Percentiles rank a stretch among this genome's conserved stretches.
Evolutionary conservation across 2,888 invertebrate genomes (phyloP).

Genomic region (Melinopterus prodromus): DNA sequence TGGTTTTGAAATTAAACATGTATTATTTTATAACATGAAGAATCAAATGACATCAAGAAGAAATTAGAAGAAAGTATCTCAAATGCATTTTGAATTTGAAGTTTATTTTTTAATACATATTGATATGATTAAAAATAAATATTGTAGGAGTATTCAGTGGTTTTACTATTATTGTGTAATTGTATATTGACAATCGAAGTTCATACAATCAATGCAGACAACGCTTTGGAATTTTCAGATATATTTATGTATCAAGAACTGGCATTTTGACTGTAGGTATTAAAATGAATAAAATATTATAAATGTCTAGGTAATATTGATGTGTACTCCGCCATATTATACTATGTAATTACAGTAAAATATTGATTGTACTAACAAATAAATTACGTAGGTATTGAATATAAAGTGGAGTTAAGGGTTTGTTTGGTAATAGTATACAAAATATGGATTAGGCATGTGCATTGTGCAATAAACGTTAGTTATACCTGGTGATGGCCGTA

Average conservation of each 20-base stretch:
- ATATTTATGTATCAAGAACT: slow-evolving; percentile 16
- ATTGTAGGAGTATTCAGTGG: background rate
- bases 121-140: too few relatives aligned
- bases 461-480: background rate
- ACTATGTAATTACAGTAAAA: slow-evolving; percentile 14
- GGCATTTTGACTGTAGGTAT: slow-evolving; percentile 21
- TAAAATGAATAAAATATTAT: slow-evolving; percentile 17
- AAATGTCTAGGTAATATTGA: slow-evolving; percentile 18
- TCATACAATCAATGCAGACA: slow-evolving; percentile 12
- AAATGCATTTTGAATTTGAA: background rate
- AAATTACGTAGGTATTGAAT: background rate
- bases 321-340: slow-evolving; percentile 10
- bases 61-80: background rate
- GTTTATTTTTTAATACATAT: slow-evolving; percentile 4
- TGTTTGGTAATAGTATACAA: background rate
- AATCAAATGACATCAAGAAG: too few relatives aligned
- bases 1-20: too few relatives aligned
- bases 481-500: too few relatives aligned
- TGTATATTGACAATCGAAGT: slow-evolving; percentile 21
- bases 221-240: slow-evolving; percentile 5
- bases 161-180: slow-evolving; percentile 10
- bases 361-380: slow-evolving; percentile 4
- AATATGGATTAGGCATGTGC: background rate
- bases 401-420: background rate
- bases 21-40: too few relatives aligned